A percentile compares a stretch with the other conserved stretches of the same genome.
phyloP scores from a whole-genome alignment of 1,140 invertebrate genomes.

The Luehdorfia chinensis region DNA sequence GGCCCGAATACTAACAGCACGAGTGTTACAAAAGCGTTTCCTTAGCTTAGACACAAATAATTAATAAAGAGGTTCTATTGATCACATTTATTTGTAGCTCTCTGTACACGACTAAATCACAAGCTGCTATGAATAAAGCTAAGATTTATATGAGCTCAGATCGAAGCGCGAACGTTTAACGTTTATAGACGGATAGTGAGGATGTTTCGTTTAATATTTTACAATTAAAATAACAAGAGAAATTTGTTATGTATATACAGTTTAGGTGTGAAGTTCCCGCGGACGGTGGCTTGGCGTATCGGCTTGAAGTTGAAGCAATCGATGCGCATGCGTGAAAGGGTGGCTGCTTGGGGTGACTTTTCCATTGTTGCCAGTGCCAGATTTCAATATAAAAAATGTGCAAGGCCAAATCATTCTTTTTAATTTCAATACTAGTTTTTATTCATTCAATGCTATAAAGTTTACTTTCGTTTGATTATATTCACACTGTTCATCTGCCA shows the following conservation, averaged over 20 bases:
- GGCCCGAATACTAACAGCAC: conserved; percentile 32
- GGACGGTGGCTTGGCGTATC: conserved; percentile 49
- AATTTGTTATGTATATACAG: conserved; percentile 71
- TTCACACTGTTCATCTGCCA: conserved; percentile 21
- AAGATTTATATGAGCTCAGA: neutral
- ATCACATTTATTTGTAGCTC: conserved; percentile 45
- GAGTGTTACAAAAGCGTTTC: conserved; percentile 35
- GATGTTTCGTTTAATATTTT: conserved; percentile 55
- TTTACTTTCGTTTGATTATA: conserved; percentile 22
- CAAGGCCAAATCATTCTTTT: neutral
- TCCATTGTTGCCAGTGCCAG: conserved; percentile 55
- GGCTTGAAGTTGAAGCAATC: conserved; percentile 41
- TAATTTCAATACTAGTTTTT: conserved; percentile 19
- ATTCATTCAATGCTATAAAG: conserved; percentile 30
- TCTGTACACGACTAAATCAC: conserved; percentile 5
- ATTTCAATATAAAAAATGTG: conserved; percentile 41
- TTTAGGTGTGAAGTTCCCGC: conserved; percentile 59
- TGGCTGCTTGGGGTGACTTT: conserved; percentile 41
- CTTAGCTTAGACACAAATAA: conserved; percentile 58
- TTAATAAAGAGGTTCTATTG: conserved; percentile 62
- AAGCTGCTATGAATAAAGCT: conserved; percentile 2
- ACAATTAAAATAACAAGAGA: conserved; percentile 48
- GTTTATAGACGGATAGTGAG: conserved; percentile 56
- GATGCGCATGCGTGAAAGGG: conserved; percentile 60
- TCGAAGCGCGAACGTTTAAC: conserved; percentile 24